phyloP scores from a whole-genome alignment of 2,113 vertebrate genomes.

The Philantomba maxwellii region DNA sequence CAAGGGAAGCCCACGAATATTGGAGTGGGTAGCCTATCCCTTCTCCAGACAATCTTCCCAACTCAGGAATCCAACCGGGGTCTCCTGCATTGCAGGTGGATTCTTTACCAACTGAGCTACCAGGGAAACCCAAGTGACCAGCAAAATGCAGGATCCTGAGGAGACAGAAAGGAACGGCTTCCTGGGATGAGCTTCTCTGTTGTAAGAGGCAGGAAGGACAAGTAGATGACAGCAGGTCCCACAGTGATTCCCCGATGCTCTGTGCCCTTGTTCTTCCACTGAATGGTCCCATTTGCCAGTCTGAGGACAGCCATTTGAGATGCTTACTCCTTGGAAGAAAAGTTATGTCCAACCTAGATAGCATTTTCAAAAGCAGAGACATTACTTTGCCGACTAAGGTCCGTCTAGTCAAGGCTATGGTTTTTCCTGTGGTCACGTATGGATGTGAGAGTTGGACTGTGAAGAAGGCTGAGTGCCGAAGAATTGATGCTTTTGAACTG shows the following conservation, averaged over 20 bases:
- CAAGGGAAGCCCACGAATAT: background rate
- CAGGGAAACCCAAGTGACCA: background rate
- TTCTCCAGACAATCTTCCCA: background rate
- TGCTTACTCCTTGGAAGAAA: too few relatives aligned
- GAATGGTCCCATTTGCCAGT: background rate
- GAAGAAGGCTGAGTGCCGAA: too few relatives aligned
- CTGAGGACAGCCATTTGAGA: background rate
- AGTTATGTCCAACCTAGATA: too few relatives aligned
- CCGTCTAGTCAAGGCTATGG: too few relatives aligned
- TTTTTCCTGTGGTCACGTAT: too few relatives aligned
- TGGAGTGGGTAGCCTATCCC: background rate
- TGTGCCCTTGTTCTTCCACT: background rate
- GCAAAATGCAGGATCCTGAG: background rate
- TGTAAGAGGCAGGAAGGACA: background rate
- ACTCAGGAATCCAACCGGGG: accelerated
- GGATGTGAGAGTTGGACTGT: too few relatives aligned
- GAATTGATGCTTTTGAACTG: too few relatives aligned
- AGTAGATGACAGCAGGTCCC: accelerated
- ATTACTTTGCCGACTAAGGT: too few relatives aligned
- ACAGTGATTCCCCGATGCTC: background rate
- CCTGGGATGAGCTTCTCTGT: background rate
- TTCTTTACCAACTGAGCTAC: background rate
- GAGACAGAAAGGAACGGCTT: accelerated
- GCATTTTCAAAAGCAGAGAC: too few relatives aligned
- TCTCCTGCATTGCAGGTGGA: background rate